phyloP scores from a whole-genome alignment of 23 tunicate species.

The Diplosoma virens region DNA sequence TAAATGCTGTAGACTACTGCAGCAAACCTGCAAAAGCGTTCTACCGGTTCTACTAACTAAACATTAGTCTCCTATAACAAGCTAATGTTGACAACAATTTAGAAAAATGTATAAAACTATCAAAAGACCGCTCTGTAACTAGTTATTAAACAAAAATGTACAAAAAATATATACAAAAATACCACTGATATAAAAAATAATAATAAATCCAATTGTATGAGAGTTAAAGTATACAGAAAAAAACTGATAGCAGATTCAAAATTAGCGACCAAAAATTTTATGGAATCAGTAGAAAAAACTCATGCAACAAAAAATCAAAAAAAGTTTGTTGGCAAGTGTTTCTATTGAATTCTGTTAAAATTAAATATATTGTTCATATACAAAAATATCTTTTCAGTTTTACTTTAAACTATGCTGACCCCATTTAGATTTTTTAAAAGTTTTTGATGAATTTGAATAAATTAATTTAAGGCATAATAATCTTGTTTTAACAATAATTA shows the following conservation, averaged over 20 bases:
- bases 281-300: neutral
- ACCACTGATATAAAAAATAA: neutral
- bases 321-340: neutral
- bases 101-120: neutral
- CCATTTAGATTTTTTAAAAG: too few species aligned
- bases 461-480: too few species aligned
- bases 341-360: too few species aligned
- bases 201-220: neutral
- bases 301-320: neutral
- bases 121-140: neutral
- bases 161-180: neutral
- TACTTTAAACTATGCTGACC: too few species aligned
- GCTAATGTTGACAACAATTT: too few species aligned
- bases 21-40: too few species aligned
- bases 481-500: too few species aligned
- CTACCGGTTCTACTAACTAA: too few species aligned
- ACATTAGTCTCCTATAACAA: neutral
- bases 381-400: too few species aligned
- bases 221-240: neutral
- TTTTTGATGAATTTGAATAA: too few species aligned
- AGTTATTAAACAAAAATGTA: neutral
- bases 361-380: too few species aligned
- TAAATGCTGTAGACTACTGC: neutral
- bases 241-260: neutral
- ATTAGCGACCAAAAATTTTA: neutral